Evolutionary conservation across 2,113 vertebrate species (phyloP).

Genomic region (Struthio camelus): DNA sequence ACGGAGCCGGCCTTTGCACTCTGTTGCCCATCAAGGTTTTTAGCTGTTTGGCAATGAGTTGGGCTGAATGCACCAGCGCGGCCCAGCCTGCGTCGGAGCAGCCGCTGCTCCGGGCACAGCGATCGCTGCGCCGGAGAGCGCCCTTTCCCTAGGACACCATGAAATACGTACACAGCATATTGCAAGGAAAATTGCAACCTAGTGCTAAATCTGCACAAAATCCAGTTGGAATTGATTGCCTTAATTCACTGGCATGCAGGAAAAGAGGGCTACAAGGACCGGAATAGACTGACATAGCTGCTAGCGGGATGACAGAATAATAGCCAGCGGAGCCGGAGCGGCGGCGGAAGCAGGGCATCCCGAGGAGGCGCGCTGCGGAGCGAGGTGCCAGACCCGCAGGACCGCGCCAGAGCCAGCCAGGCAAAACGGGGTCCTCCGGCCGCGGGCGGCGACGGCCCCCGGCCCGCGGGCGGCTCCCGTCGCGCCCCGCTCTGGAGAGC

Average conservation of each 20-base stretch:
- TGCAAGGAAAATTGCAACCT: neutral
- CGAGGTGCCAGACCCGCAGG: neutral
- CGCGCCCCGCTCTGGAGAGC: conserved; percentile 19
- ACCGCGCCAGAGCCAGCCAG: neutral
- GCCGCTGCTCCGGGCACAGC: neutral
- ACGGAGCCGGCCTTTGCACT: neutral
- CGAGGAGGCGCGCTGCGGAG: neutral
- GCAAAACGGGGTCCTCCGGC: neutral
- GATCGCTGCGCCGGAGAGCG: neutral
- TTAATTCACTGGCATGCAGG: neutral
- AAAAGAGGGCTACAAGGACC: neutral
- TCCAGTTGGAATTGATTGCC: neutral
- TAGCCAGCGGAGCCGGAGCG: neutral
- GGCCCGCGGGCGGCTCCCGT: too few relatives aligned
- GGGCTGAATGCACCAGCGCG: neutral
- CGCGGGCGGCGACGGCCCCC: too few relatives aligned
- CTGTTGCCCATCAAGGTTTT: too few relatives aligned
- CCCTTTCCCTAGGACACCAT: neutral
- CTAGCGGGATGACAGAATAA: neutral
- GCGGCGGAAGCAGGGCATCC: neutral
- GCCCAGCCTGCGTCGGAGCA: neutral
- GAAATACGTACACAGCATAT: too few relatives aligned
- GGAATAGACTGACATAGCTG: neutral
- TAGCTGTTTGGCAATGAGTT: neutral
- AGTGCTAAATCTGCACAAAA: too few relatives aligned